These are phyloP conservation scores for Psettodes erumei DNA, from an alignment of 2,113 vertebrate species.

Conservation along the genomic window DNA sequence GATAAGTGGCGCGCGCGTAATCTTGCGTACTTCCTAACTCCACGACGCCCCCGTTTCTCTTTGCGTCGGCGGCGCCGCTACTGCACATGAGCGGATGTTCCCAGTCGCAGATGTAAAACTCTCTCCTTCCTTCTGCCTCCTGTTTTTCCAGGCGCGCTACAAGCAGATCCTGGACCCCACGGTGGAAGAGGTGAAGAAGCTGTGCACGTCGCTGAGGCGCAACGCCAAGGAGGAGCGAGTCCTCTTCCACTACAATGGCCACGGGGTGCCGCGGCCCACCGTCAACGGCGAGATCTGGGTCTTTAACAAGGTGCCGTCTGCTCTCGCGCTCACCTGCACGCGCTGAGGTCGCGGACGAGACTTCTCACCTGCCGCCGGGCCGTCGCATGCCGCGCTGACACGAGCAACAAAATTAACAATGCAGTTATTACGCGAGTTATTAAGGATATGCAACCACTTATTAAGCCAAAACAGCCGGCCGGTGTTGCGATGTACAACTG, in stretches of 20 bases:
- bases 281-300: constrained; percentile 99
- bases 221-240: constrained; percentile 98
- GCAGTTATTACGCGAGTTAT: no score
- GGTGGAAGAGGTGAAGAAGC: constrained; percentile 98
- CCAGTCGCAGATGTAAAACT: not conserved
- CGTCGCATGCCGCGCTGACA: not conserved
- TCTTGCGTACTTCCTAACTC: no score
- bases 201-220: constrained; percentile 93
- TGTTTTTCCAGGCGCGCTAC: constrained; percentile 90
- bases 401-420: not conserved
- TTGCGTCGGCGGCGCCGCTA: not conserved
- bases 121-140: not conserved
- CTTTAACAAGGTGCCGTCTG: constrained; percentile 95
- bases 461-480: not conserved
- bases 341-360: no score
- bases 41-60: not conserved
- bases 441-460: not conserved
- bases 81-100: no score
- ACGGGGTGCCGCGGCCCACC: constrained; percentile 95
- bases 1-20: not conserved
- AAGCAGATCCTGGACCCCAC: constrained; percentile 98
- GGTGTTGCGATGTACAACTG: no score
- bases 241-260: constrained; percentile 99
- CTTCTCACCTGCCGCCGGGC: no score
- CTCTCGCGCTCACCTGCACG: no score